Evolutionary conservation across 1,140 invertebrate genomes (phyloP).

Genomic region (Mya arenaria): DNA sequence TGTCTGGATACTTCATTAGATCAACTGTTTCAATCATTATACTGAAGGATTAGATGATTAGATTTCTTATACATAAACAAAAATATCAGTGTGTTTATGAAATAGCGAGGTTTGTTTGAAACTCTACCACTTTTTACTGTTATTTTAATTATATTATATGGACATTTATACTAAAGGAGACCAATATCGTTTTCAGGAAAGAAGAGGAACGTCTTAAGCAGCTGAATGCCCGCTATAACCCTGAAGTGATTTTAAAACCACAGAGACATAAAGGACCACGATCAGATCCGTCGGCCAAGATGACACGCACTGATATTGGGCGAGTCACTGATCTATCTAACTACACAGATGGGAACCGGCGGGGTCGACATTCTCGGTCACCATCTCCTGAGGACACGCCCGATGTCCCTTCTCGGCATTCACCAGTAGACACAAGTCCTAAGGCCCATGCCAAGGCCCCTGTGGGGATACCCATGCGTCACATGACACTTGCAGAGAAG

Average conservation of each 20-base stretch:
- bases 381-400: constrained; percentile 15
- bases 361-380: constrained; percentile 39
- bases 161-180: too few relatives aligned
- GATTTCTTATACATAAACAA: too few relatives aligned
- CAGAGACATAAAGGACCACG: constrained; percentile 22
- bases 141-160: too few relatives aligned
- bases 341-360: constrained; percentile 38
- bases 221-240: constrained; percentile 25
- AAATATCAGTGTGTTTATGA: too few relatives aligned
- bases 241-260: neutral
- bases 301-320: constrained; percentile 23
- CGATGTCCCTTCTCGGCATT: constrained; percentile 4
- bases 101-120: too few relatives aligned
- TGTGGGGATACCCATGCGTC: constrained; percentile 3
- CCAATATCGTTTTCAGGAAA: too few relatives aligned
- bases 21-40: too few relatives aligned
- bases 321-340: constrained; percentile 36
- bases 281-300: constrained; percentile 29
- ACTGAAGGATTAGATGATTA: too few relatives aligned
- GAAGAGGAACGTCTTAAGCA: constrained; percentile 39
- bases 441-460: constrained; percentile 29
- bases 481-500: constrained; percentile 73
- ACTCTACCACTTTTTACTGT: too few relatives aligned
- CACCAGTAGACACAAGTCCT: constrained; percentile 16
- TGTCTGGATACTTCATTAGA: too few relatives aligned